Percentiles rank a stretch among this genome's conserved stretches.
Evolutionary conservation across 2,888 invertebrate species (phyloP).

Genomic region (Vanessa cardui): DNA sequence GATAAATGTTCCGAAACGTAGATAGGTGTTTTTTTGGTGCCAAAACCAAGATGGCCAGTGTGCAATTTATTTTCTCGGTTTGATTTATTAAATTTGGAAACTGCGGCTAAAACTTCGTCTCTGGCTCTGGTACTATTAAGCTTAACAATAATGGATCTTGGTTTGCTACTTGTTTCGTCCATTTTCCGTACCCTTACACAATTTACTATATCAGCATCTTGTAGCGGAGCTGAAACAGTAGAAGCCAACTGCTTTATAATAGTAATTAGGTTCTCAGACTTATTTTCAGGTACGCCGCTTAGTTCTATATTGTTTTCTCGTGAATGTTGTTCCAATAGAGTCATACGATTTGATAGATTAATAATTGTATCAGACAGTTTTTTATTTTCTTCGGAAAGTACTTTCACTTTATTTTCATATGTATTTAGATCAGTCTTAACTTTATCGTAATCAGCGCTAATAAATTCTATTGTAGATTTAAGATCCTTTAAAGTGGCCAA

Average conservation of each 20-base stretch:
- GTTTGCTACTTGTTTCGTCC: not conserved
- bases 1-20: constrained; percentile 1
- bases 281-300: not conserved
- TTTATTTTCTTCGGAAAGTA: not conserved
- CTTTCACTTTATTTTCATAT: not conserved
- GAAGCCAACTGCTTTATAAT: not conserved
- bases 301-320: not conserved
- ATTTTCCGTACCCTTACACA: constrained; percentile 9
- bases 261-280: not conserved
- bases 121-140: not conserved
- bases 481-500: constrained; percentile 10
- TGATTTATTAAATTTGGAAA: not conserved
- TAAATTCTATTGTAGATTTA: not conserved
- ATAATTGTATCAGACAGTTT: not conserved
- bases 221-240: not conserved
- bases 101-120: not conserved
- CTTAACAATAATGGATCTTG: not conserved
- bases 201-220: not conserved
- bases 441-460: constrained; percentile 10
- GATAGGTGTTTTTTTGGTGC: not conserved
- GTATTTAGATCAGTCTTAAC: constrained; percentile 7
- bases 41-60: not conserved
- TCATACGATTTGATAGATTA: not conserved
- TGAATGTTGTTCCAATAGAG: not conserved
- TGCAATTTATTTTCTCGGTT: not conserved